Evolutionary conservation across 2,113 vertebrate species (phyloP), one percentile per base, ranked within the genome.

Genomic region (Leptobrachium leishanense): DNA sequence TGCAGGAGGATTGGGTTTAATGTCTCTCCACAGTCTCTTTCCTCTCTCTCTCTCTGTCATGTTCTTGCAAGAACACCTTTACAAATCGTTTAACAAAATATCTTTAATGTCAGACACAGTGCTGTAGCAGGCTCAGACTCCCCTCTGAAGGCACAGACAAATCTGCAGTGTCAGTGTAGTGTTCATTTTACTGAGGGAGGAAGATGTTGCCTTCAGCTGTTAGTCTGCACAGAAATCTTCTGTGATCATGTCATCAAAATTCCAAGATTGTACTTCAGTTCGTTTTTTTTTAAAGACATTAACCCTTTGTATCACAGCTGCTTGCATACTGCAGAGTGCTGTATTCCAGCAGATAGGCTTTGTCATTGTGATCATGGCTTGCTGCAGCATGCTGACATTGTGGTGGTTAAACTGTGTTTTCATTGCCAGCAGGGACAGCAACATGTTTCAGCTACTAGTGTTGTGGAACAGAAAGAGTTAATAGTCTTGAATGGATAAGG

Each of bases 101-200:
- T 71, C 71, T 55, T n/a, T 53, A 74, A 40, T 68, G 65, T 62
- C 68, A 62, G 53, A 43, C 57, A 65, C 39, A 42, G 43, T 62
- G 66, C 67, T 72, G 69, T 66, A 57, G 12, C 44, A 72, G 15
- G 44, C 70, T 64, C 68, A 59, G 50, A 57, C 42, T 57, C 43
- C 10, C 39, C 54, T 69, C 2, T 41, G 7, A 2, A 15, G 7
- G 59, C 77, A 44, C 44, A 43, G 44, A 39, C 31, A 73, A 39
- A 79, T 68, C 78, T 81, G 78, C 78, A 79, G 69, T 79, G 77
- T 72, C 77, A 79, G 68, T 46, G 76, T 64, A 65, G 46, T 44
- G 55, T 54, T 54, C 69, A 53, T 71, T 39, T 72, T 64, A 54
- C 42, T 53, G 39, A 41, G 57, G 40, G 67, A 53, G 42, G 31